Percentiles rank a stretch among this genome's conserved stretches.
Conservation (phyloP, 2,797 vertebrate species). For the Acanthopagrus latus region DNA sequence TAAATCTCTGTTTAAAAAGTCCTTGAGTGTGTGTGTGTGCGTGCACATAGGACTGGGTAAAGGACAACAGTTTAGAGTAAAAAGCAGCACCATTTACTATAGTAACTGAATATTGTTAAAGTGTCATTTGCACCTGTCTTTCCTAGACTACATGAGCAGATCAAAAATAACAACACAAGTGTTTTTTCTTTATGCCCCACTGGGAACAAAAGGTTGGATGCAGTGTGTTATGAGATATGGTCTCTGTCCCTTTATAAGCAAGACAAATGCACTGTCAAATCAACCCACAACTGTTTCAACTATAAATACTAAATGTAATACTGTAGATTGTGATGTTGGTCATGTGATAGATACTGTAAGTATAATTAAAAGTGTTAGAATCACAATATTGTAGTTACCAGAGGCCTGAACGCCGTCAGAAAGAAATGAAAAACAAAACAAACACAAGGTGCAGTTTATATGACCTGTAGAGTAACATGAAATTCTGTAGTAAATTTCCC, state of each 20-base stretch:
- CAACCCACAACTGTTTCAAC: conserved; percentile 62
- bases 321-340: conserved; percentile 65
- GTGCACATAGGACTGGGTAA: conserved; percentile 83
- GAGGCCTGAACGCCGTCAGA: conserved; percentile 53
- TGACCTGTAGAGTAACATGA: conserved; percentile 70
- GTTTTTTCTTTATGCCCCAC: conserved; percentile 58
- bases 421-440: conserved; percentile 56
- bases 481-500: conserved; percentile 82
- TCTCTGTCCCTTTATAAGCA: conserved; percentile 56
- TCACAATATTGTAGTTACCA: conserved; percentile 60
- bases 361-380: conserved; percentile 68
- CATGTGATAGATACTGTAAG: conserved; percentile 63
- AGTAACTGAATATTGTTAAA: conserved; percentile 88
- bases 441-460: conserved; percentile 67
- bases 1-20: conserved; percentile 87
- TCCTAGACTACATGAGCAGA: conserved; percentile 82
- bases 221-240: conserved; percentile 52
- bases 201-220: conserved; percentile 62
- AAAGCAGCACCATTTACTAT: conserved; percentile 90
- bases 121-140: conserved; percentile 88
- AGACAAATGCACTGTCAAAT: conserved; percentile 64
- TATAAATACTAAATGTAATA: conserved; percentile 69
- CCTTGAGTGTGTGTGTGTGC: conserved; percentile 82
- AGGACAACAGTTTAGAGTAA: conserved; percentile 87
- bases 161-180: conserved; percentile 74